Evolutionary conservation across 2,113 vertebrate species (phyloP), one percentile per base, ranked within the genome.

Genomic region (Catharus fuscescens): DNA sequence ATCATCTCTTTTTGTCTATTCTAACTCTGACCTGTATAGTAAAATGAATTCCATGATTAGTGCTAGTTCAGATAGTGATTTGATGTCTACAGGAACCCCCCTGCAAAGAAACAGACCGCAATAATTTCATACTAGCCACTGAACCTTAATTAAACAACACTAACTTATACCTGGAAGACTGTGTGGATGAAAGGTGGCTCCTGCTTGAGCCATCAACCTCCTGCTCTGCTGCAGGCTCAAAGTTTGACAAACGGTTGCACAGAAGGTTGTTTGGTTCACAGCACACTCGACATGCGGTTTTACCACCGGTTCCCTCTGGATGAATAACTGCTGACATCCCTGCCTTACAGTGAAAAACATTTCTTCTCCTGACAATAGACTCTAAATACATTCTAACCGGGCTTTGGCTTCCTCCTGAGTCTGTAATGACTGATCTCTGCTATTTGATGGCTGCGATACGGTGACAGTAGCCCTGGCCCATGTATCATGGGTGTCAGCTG

Each of bases 271-370:
- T 18, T 29, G n/a, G 56, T 53, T 83, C 34, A n/a, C 17, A 71
- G 18, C 26, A 80, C 42, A 61, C 26, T 36, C 2, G 1, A 26
- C 42, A 28, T 3, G 4, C 1, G 3, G 17, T 3, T 52, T 34
- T 38, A 50, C 48, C 64, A 47, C 5, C 0, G 0, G 4, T 8
- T 84, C 42, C 56, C 47, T 60, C 57, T 3, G 5, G 44, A 3
- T 25, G 60, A 82, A 18, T 31, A 79, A 56, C 53, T 76, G 61
- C 70, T 86, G 48, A 59, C 36, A 64, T 34, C 48, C 34, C 32
- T 42, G n/a, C 53, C 48, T 67, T 42, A 47, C 12, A 72, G 73
- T 40, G 48, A 81, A 87, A 93, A 61, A 10, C 23, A 50, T 61
- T 61, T 72, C 25, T 82, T 71, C 40, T 79, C n/a, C 32, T 32